These are phyloP conservation scores for Aquatica leii DNA, from an alignment of 2,888 invertebrate species.

Conservation along the genomic window DNA sequence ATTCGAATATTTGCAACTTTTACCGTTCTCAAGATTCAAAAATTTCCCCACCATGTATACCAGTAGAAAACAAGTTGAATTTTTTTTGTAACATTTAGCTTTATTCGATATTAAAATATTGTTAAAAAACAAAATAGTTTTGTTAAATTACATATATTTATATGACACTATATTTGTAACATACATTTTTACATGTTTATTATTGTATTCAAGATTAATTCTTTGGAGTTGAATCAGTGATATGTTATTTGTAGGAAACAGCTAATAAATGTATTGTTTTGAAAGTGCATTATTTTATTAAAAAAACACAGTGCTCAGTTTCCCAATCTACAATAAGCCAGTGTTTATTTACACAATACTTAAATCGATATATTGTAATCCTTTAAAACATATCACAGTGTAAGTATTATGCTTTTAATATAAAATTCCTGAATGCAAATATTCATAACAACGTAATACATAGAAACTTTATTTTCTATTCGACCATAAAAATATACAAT, in stretches of 20 bases:
- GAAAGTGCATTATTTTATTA: constrained; percentile 16
- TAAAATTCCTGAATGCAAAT: too few species aligned
- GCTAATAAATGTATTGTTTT: constrained; percentile 27
- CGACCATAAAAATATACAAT: too few species aligned
- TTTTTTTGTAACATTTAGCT: constrained; percentile 9
- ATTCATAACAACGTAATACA: too few species aligned
- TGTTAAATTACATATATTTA: constrained; percentile 17
- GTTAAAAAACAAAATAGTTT: constrained; percentile 9
- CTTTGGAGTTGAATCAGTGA: constrained; percentile 28
- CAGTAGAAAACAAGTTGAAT: neutral
- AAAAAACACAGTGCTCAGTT: constrained; percentile 19
- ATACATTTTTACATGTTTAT: constrained; percentile 18
- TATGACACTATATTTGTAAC: constrained; percentile 31
- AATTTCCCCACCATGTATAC: too few species aligned
- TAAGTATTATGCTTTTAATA: neutral
- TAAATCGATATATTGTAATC: too few species aligned
- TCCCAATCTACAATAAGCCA: neutral
- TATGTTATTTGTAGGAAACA: constrained; percentile 24
- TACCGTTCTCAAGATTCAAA: too few species aligned
- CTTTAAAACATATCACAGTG: constrained; percentile 6
- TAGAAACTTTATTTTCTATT: too few species aligned
- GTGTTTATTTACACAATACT: neutral
- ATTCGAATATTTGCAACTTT: too few species aligned
- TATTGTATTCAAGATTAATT: constrained; percentile 24
- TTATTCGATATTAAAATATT: constrained; percentile 10